phyloP scores from a whole-genome alignment of 2,888 invertebrate species.

The Sthenelais limicola region DNA sequence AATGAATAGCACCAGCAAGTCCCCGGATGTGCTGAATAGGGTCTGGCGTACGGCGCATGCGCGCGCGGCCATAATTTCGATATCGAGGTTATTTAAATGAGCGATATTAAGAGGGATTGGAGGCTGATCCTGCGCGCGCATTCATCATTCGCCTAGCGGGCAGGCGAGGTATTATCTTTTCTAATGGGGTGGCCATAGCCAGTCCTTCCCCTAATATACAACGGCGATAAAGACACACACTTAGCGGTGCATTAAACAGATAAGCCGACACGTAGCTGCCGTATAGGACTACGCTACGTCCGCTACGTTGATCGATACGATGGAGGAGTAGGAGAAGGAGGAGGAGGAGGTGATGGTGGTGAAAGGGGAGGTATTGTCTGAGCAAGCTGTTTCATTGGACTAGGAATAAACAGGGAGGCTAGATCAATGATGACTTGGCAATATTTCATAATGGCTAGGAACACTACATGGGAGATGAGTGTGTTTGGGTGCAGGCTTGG shows the following conservation, averaged over 20 bases:
- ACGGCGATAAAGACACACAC: conserved; percentile 38
- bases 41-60: conserved; percentile 15
- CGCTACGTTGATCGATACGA: conserved; percentile 24
- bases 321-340: not conserved
- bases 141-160: conserved; percentile 31
- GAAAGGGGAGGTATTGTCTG: conserved; percentile 41
- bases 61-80: conserved; percentile 37
- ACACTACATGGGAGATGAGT: too few relatives aligned
- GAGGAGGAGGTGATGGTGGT: too few relatives aligned
- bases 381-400: conserved; percentile 30
- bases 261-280: conserved; percentile 37
- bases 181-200: conserved; percentile 35
- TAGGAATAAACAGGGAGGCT: conserved; percentile 33
- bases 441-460: conserved; percentile 42
- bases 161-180: conserved; percentile 34
- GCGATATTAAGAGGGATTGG: conserved; percentile 42
- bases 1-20: conserved; percentile 32
- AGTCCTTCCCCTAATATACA: conserved; percentile 30
- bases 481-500: too few relatives aligned
- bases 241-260: conserved; percentile 38
- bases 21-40: too few relatives aligned
- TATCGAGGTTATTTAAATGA: conserved; percentile 41
- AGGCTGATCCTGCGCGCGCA: conserved; percentile 22
- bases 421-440: conserved; percentile 33
- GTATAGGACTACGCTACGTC: not conserved